Evolutionary conservation across 2,113 vertebrate genomes (phyloP).

Genomic region (Notechis scutatus): DNA sequence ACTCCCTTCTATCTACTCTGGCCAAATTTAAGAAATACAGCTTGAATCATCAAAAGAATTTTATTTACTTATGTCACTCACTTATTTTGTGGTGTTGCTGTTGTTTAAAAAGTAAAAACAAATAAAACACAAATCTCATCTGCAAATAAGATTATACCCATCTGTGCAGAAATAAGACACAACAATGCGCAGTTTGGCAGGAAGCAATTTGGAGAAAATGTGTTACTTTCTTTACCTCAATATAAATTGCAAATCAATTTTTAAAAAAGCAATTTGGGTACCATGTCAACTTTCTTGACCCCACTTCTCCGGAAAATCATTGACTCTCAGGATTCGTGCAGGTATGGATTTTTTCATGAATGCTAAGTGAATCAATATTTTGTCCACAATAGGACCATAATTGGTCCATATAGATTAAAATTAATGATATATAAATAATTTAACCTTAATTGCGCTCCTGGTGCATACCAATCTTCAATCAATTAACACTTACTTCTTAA

Average conservation of each 20-base stretch:
- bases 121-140: neutral
- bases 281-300: neutral
- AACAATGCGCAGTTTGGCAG: neutral
- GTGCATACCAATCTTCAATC: constrained; percentile 15
- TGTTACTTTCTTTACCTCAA: neutral
- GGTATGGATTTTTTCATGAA: neutral
- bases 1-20: neutral
- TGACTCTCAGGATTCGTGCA: neutral
- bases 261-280: neutral
- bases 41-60: neutral
- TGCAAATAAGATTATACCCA: neutral
- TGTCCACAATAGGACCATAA: constrained; percentile 8
- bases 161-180: neutral
- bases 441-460: constrained; percentile 36
- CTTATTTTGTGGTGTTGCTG: neutral
- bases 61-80: neutral
- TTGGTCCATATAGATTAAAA: constrained; percentile 18
- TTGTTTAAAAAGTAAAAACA: neutral
- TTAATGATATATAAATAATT: constrained; percentile 33
- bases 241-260: neutral
- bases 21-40: neutral
- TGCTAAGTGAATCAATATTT: constrained; percentile 6
- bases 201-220: neutral
- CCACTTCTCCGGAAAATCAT: neutral
- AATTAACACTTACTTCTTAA: constrained; percentile 30